Conservation (phyloP, 1,140 invertebrate species). For the Sipha flava region DNA sequence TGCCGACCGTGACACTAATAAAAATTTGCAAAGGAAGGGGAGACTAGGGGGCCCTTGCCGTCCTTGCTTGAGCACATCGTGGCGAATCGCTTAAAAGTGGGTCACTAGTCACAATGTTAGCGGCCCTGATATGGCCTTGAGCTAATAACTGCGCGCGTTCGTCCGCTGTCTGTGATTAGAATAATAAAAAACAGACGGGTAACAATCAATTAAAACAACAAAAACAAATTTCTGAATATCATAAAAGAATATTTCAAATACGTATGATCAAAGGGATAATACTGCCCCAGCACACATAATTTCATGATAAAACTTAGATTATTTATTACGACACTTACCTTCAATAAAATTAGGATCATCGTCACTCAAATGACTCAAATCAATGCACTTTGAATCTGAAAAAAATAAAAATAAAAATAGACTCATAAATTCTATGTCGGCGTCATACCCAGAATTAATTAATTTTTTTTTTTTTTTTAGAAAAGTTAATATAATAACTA, state of each 20-base stretch:
- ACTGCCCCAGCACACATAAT: slow-evolving; percentile 9
- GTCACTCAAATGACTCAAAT: slow-evolving; percentile 21
- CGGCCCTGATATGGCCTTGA: slow-evolving; percentile 23
- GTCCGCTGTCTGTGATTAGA: slow-evolving; percentile 19
- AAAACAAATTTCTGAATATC: not conserved
- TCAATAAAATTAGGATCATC: slow-evolving; percentile 20
- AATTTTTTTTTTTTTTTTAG: too few relatives aligned
- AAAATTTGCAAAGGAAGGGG: not conserved
- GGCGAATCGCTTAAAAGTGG: slow-evolving; percentile 18
- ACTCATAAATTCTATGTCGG: not conserved
- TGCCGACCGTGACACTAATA: slow-evolving; percentile 15
- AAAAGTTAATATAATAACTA: too few relatives aligned
- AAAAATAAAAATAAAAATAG: not conserved
- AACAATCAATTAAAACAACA: slow-evolving; percentile 15
- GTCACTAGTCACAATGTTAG: slow-evolving; percentile 32
- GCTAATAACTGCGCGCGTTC: slow-evolving; percentile 24
- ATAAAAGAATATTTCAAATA: not conserved
- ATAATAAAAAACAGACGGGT: not conserved
- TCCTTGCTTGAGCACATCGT: slow-evolving; percentile 17
- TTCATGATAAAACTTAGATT: not conserved
- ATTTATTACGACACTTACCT: slow-evolving; percentile 16
- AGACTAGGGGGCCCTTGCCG: slow-evolving; percentile 1
- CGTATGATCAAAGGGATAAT: not conserved
- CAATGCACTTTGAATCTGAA: slow-evolving; percentile 15
- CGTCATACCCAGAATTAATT: not conserved